These are phyloP conservation scores for Hydrolagus affinis DNA, from an alignment of 2,113 vertebrate genomes.

Conservation along the genomic window DNA sequence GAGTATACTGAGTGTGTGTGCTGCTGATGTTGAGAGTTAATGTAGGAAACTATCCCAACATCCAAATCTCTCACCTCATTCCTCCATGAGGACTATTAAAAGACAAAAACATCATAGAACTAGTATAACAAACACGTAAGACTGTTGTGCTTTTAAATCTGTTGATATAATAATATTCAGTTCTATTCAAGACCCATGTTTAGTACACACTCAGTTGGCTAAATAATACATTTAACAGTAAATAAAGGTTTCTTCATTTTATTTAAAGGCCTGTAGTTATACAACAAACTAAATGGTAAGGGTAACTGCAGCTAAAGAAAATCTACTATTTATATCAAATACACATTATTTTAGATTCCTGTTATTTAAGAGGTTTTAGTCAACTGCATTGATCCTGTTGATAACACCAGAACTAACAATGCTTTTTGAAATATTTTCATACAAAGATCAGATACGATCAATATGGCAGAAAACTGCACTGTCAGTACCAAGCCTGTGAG, in stretches of 20 bases:
- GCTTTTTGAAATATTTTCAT: not conserved
- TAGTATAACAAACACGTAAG: no score
- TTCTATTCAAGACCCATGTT: not conserved
- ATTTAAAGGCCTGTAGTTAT: no score
- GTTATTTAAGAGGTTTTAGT: not conserved
- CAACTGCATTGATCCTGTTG: not conserved
- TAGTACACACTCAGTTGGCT: not conserved
- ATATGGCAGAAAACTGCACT: not conserved
- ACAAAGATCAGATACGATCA: not conserved
- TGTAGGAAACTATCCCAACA: not conserved
- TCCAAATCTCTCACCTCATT: no score
- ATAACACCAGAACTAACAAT: not conserved
- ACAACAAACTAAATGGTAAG: no score
- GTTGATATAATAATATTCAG: not conserved
- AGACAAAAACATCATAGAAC: not conserved
- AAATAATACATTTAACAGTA: conserved; percentile 7
- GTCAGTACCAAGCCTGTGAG: conserved; percentile 28
- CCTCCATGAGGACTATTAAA: not conserved
- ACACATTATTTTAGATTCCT: not conserved
- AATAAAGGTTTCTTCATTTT: not conserved
- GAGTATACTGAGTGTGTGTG: not conserved
- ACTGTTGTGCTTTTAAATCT: not conserved
- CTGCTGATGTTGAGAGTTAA: conserved; percentile 1
- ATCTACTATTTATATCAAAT: not conserved
- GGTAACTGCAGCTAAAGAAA: not conserved